A percentile compares a stretch with the other conserved stretches of the same genome.
phyloP scores from a whole-genome alignment of 2,888 invertebrate genomes.

The Alentia gelatinosa region DNA sequence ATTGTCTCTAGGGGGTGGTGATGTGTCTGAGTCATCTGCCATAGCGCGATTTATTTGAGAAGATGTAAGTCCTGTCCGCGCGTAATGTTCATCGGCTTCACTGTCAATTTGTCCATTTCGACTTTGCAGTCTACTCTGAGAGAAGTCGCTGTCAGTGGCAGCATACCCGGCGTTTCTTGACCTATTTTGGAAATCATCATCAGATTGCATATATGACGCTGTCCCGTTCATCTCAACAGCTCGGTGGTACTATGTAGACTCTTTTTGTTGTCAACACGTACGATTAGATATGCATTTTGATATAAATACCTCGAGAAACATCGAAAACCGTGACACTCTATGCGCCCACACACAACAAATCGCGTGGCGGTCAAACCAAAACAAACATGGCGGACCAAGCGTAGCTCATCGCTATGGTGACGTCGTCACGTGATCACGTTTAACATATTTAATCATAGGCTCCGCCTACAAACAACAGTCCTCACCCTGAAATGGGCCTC shows the following conservation, averaged over 20 bases:
- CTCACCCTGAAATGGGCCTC: not conserved
- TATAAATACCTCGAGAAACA: not conserved
- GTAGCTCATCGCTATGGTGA: constrained; percentile 46
- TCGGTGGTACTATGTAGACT: not conserved
- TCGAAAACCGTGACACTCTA: not conserved
- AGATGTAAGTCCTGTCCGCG: not conserved
- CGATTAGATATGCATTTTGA: not conserved
- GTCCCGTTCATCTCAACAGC: not conserved
- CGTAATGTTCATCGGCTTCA: not conserved
- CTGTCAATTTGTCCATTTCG: not conserved
- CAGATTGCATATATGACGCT: not conserved
- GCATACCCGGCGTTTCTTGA: no score
- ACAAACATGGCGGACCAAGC: constrained; percentile 60
- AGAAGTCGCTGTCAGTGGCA: not conserved
- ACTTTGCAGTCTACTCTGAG: not conserved
- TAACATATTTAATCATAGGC: not conserved
- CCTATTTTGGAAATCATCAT: not conserved
- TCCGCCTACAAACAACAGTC: not conserved
- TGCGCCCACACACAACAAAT: not conserved
- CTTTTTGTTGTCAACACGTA: no score
- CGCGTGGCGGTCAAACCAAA: constrained; percentile 41
- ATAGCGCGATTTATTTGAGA: not conserved
- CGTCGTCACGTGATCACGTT: not conserved
- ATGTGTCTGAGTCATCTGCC: not conserved
- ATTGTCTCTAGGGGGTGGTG: constrained; percentile 28